Conservation (phyloP, 2,888 invertebrate genomes). For the Tetrapedia diversipes region DNA sequence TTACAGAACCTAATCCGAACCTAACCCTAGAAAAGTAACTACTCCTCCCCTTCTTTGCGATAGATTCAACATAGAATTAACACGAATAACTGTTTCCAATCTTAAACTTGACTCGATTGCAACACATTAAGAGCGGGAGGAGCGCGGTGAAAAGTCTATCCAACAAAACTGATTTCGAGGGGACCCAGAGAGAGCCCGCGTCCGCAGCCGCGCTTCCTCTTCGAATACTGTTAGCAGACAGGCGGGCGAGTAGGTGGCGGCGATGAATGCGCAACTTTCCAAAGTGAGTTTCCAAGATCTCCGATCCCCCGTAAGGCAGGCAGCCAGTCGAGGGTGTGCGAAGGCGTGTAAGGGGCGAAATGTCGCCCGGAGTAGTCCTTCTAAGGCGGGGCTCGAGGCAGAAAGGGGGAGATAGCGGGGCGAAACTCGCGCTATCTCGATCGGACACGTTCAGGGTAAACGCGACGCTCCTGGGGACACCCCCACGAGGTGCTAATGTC, state of each 20-base stretch:
- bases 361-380: constrained; percentile 46
- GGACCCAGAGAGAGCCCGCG: constrained; percentile 42
- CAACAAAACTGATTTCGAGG: constrained; percentile 55
- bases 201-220: constrained; percentile 4
- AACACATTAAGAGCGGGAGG: too few species aligned
- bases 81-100: too few species aligned
- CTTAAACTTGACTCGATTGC: too few species aligned
- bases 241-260: constrained; percentile 23
- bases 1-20: too few species aligned
- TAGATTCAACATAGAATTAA: too few species aligned
- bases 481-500: constrained; percentile 73
- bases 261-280: constrained; percentile 66
- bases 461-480: constrained; percentile 49
- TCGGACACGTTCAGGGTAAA: constrained; percentile 65
- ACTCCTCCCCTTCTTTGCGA: too few species aligned
- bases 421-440: constrained; percentile 67
- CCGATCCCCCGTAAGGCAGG: constrained; percentile 21
- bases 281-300: constrained; percentile 66
- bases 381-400: constrained; percentile 9
- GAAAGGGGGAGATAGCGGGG: constrained; percentile 51
- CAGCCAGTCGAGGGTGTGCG: constrained; percentile 50
- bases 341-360: constrained; percentile 48
- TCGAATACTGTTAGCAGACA: constrained; percentile 58
- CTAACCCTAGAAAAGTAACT: too few species aligned
- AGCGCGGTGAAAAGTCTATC: constrained; percentile 38